These are phyloP conservation scores for Pseudorectes ferrugineus DNA, from an alignment of 2,113 vertebrate species.

Conservation along the genomic window DNA sequence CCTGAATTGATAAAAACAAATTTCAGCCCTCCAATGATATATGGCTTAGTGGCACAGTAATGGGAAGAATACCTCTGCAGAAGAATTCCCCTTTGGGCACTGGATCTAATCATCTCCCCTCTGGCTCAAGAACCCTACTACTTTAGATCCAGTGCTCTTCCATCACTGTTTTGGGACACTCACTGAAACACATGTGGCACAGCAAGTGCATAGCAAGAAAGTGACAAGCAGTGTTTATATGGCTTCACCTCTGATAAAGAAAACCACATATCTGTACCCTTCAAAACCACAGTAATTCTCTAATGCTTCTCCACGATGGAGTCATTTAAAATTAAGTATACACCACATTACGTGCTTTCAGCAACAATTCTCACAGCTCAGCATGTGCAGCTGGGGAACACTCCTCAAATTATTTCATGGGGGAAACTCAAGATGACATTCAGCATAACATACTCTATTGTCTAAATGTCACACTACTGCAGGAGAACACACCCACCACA, in stretches of 20 bases:
- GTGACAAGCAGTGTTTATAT: not conserved
- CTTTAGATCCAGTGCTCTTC: not conserved
- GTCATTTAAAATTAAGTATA: not conserved
- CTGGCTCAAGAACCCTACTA: not conserved
- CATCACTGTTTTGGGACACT: not conserved
- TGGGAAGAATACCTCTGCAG: not conserved
- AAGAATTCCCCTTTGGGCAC: not conserved
- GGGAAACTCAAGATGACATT: conserved; percentile 18
- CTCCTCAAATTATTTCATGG: conserved; percentile 30
- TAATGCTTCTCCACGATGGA: not conserved
- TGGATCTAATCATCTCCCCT: not conserved
- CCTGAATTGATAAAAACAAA: conserved; percentile 58
- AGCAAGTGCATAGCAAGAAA: not conserved
- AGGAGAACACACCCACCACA: not conserved
- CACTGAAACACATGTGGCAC: not conserved
- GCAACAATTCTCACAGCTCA: conserved; percentile 10
- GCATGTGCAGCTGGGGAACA: not conserved
- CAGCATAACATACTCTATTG: not conserved
- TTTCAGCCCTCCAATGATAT: conserved; percentile 21
- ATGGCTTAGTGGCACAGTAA: not conserved
- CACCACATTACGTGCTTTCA: not conserved
- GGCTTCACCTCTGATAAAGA: not conserved
- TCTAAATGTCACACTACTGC: not conserved
- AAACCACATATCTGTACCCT: not conserved
- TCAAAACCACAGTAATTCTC: not conserved